phyloP scores from a whole-genome alignment of 2,797 vertebrate genomes.

The Macropodus opercularis region DNA sequence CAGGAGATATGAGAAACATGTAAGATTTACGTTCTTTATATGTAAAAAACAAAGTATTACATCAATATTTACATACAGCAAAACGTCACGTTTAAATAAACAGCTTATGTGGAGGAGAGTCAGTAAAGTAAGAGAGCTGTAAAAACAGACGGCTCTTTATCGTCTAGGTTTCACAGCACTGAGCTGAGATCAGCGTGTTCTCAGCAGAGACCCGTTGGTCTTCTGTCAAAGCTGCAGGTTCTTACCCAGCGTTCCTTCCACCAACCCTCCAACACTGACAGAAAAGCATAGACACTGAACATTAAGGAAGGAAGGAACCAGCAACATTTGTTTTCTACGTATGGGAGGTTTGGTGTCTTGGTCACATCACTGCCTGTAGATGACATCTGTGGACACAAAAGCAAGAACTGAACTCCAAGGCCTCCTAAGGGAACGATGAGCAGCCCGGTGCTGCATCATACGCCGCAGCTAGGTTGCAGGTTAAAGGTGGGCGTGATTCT shows the following conservation, averaged over 20 bases:
- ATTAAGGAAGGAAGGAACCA: no score
- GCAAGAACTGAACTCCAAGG: no score
- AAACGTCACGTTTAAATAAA: slow-evolving; percentile 68
- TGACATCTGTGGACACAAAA: slow-evolving; percentile 63
- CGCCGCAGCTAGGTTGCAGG: no score
- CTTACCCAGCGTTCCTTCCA: no score
- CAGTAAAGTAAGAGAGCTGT: slow-evolving; percentile 46
- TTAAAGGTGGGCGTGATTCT: slow-evolving; percentile 2
- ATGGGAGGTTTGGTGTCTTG: not conserved
- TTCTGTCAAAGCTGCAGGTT: no score
- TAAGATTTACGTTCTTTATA: slow-evolving; percentile 23
- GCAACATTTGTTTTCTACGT: no score
- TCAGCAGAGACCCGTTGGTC: no score
- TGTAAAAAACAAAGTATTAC: slow-evolving; percentile 51
- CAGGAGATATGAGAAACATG: no score
- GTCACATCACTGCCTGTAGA: slow-evolving; percentile 33
- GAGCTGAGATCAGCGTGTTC: slow-evolving; percentile 33
- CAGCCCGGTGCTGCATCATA: no score
- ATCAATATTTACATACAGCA: slow-evolving; percentile 77
- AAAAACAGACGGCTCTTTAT: slow-evolving; percentile 54
- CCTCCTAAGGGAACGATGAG: no score
- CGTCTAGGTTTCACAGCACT: not conserved
- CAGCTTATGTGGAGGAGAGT: slow-evolving; percentile 69
- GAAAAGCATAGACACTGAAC: no score
- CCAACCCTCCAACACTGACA: not conserved